Evolutionary conservation across 2,113 vertebrate genomes (phyloP).

Genomic region (Hemibagrus wyckioides): DNA sequence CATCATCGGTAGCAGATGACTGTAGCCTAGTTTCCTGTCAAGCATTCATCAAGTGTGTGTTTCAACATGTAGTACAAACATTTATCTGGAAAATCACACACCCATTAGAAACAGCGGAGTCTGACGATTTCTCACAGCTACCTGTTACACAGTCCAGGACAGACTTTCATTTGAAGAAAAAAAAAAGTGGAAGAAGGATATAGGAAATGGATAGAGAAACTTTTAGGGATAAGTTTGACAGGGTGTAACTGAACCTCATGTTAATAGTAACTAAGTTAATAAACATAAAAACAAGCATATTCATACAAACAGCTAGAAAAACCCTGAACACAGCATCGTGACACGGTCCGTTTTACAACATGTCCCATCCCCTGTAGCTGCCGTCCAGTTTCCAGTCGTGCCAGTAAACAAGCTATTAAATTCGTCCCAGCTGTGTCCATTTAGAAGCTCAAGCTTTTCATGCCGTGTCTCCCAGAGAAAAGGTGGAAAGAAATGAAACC

Average conservation of each 20-base stretch:
- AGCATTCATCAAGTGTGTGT: constrained; percentile 46
- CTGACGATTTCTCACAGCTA: background rate
- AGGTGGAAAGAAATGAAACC: background rate
- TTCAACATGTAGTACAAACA: constrained; percentile 46
- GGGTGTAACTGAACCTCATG: too few relatives aligned
- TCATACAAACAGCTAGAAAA: background rate
- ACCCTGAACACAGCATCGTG: background rate
- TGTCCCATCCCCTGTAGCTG: background rate
- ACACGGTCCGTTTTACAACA: background rate
- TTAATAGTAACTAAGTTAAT: too few relatives aligned
- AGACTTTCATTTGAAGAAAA: too few relatives aligned
- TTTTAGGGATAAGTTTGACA: background rate
- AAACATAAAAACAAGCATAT: background rate
- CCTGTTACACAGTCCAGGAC: background rate
- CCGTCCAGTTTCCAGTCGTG: background rate
- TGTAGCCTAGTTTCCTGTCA: background rate
- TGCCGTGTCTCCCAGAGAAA: background rate
- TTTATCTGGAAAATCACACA: constrained; percentile 28
- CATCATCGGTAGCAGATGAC: background rate
- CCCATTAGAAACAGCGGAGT: constrained; percentile 29
- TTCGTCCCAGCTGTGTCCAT: background rate
- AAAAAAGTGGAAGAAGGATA: background rate
- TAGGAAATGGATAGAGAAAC: too few relatives aligned
- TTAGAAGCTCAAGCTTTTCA: background rate
- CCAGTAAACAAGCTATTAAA: background rate